phyloP scores from a whole-genome alignment of 2,888 invertebrate species.

The Seladonia tumulorum region DNA sequence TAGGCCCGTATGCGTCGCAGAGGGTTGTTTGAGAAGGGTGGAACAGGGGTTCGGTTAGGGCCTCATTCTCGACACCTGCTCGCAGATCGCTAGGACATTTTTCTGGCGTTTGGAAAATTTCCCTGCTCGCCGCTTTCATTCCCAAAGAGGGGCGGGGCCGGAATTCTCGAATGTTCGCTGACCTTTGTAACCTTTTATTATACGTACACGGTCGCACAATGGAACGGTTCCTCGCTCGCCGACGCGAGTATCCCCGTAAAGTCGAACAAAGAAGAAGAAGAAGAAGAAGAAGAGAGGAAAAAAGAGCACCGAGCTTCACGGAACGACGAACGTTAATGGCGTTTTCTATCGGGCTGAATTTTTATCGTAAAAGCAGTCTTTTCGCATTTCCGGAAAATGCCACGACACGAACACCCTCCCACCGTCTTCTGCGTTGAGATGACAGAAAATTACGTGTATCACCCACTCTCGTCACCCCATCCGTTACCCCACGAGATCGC shows the following conservation, averaged over 20 bases:
- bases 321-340: conserved; percentile 50
- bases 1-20: not conserved
- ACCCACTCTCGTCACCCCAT: not conserved
- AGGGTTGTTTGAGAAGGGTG: conserved; percentile 25
- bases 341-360: conserved; percentile 33
- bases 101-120: conserved; percentile 47
- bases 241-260: conserved; percentile 20
- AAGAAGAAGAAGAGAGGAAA: not conserved
- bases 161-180: conserved; percentile 46
- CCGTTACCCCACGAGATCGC: not conserved
- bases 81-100: conserved; percentile 47
- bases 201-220: conserved; percentile 42
- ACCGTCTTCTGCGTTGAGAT: not conserved
- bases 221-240: conserved; percentile 36
- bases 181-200: conserved; percentile 55
- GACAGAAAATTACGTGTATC: not conserved
- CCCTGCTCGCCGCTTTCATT: conserved; percentile 32
- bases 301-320: conserved; percentile 7
- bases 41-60: conserved; percentile 21
- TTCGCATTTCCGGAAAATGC: not conserved
- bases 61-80: conserved; percentile 56
- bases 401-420: not conserved
- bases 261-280: conserved; percentile 20
- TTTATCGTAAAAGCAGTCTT: conserved; percentile 10
- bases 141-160: conserved; percentile 31